Conservation (phyloP, 64 coral and sea anemone genomes). For the Pachyseris speciosa region DNA sequence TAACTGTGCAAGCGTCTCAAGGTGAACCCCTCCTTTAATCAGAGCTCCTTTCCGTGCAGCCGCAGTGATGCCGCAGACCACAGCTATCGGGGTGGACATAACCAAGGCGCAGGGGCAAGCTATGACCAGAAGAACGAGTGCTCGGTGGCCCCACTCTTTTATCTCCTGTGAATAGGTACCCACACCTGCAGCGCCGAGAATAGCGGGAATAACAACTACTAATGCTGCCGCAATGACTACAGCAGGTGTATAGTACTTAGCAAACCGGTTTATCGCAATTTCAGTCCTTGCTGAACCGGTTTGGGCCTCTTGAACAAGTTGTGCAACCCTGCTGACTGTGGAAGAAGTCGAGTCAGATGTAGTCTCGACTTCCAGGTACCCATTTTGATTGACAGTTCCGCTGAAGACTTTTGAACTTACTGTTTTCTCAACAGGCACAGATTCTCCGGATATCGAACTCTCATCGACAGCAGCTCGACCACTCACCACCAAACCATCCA, state of each 20-base stretch:
- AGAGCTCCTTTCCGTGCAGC: conserved; percentile 78
- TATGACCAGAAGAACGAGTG: conserved; percentile 83
- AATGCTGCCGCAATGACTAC: conserved; percentile 77
- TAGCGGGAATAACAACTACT: conserved; percentile 78
- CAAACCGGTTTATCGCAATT: conserved; percentile 90
- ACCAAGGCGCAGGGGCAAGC: conserved; percentile 87
- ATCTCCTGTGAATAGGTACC: conserved; percentile 78
- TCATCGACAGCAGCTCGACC: conserved; percentile 88
- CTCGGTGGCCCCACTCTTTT: conserved; percentile 75
- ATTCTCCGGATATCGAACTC: conserved; percentile 93
- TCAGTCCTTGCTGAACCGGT: conserved; percentile 81
- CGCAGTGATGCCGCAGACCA: conserved; percentile 81
- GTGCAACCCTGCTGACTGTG: conserved; percentile 83
- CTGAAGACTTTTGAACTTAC: conserved; percentile 76
- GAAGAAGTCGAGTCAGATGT: conserved; percentile 84
- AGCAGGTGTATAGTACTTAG: conserved; percentile 89
- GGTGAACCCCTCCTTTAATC: conserved; percentile 64
- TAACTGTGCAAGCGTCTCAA: conserved; percentile 65
- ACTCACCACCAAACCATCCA: conserved; percentile 95
- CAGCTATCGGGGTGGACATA: conserved; percentile 84
- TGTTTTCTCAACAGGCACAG: conserved; percentile 90
- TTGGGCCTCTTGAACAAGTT: conserved; percentile 95
- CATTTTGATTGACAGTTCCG: conserved; percentile 98
- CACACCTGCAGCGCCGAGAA: conserved; percentile 87
- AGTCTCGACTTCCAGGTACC: conserved; percentile 94